Evolutionary conservation across 1,140 invertebrate genomes (phyloP), one percentile per base, ranked within the genome.

Genomic region (Trichonephila clavipes): DNA sequence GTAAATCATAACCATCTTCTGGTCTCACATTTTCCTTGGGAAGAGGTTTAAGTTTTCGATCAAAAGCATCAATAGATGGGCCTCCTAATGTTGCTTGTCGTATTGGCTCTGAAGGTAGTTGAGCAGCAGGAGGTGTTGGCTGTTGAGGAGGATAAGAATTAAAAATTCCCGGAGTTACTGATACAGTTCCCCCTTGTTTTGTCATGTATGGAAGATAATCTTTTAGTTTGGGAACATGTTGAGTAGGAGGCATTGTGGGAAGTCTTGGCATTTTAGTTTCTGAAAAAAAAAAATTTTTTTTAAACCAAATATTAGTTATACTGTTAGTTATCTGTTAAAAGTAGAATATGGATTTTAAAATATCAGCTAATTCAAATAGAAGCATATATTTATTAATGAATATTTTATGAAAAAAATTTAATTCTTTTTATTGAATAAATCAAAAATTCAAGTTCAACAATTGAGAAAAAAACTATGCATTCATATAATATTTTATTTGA

Each of bases 191-290:
- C 40, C 87, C 51, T 88, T 62, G 58, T 28, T 89, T 92, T 44
- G 86, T 96, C 96, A 97, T 96, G 81, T 97, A 97, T 28, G 98
- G 97, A 5, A 99, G 96, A 95, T 98, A 99, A 96, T 99, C 98
- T 95, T 98, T 98, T 61, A 99, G 96, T 95, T 98, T 99, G 7
- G 97, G 96, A 34, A 96, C 96, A 51, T 94, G 58, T 3, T 59
- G 58, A 6, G 59, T 58, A 66, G 44, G 89, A 44, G 93, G 69
- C 24, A 34, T 14, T 8, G 59, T 87, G 21, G 83, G 62, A 62
- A 51, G n/a, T 81, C 24, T 34, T 66, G 85, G 21, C 18, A 90
- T 81, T 81, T 59, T 77, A 5, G 88, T 16, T 61, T 72, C 88
- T 90, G 61, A 1, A 88, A 69, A 12, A 28, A 24, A 69, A 69